A percentile compares a stretch with the other conserved stretches of the same genome.
Conservation (phyloP, 2,113 vertebrate genomes). For the Planiliza haematocheilus region DNA sequence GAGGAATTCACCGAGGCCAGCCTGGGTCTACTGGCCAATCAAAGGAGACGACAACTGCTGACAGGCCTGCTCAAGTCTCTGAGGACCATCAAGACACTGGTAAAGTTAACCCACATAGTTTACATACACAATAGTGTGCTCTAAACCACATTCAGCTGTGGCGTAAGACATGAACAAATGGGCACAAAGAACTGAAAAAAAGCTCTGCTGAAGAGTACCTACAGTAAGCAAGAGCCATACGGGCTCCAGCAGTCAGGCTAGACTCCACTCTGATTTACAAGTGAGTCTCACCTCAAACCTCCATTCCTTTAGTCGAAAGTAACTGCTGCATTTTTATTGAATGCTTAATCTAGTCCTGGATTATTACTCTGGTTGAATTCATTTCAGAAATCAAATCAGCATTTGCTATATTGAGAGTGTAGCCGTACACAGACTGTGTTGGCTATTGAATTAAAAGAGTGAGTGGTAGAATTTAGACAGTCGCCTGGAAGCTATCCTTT, state of each 20-base stretch:
- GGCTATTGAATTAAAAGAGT: neutral
- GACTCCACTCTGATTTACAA: neutral
- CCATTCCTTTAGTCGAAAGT: neutral
- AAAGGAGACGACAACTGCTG: constrained; percentile 93
- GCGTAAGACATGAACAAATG: too few species aligned
- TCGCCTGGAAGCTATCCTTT: neutral
- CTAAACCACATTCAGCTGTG: too few species aligned
- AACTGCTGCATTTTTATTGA: neutral
- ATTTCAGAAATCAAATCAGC: neutral
- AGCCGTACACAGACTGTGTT: too few species aligned
- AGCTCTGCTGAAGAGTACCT: too few species aligned
- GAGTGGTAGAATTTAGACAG: neutral
- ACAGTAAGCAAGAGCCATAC: too few species aligned
- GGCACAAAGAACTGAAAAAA: too few species aligned
- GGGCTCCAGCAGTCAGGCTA: too few species aligned
- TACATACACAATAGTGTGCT: neutral
- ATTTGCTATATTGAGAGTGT: too few species aligned
- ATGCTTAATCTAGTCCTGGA: neutral
- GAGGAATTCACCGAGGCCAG: constrained; percentile 98
- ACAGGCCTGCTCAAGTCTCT: constrained; percentile 95
- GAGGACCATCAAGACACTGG: constrained; percentile 98
- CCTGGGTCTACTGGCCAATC: constrained; percentile 95
- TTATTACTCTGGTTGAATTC: neutral
- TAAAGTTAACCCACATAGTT: constrained; percentile 66
- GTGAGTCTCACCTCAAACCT: neutral